Conservation (phyloP, 2,113 vertebrate species). For the Catharus fuscescens region DNA sequence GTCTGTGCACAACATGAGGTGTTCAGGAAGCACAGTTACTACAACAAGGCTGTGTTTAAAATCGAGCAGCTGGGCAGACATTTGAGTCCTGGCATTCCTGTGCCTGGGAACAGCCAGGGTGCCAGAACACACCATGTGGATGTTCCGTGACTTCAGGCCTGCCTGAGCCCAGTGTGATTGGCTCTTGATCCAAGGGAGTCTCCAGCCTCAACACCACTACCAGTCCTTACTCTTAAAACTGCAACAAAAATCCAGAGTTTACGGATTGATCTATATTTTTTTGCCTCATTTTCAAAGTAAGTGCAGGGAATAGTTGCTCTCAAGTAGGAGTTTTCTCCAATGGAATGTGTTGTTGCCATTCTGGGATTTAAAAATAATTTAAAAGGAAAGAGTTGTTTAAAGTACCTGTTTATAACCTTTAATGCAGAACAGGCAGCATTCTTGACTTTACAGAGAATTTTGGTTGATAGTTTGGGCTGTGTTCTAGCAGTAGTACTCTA, state of each 20-base stretch:
- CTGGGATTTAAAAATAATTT: neutral
- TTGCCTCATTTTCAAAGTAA: neutral
- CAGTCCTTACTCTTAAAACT: neutral
- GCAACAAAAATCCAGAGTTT: neutral
- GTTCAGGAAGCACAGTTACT: neutral
- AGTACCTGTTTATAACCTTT: neutral
- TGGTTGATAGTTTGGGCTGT: neutral
- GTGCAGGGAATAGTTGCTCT: neutral
- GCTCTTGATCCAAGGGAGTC: neutral
- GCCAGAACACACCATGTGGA: fast-evolving
- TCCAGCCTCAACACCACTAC: neutral
- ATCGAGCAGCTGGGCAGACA: neutral
- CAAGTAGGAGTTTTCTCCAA: neutral
- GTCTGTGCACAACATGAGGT: neutral
- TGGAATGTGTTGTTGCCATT: neutral
- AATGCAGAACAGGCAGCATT: neutral
- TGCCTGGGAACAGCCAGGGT: neutral
- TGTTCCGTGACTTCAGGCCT: fast-evolving
- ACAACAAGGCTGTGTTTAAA: neutral
- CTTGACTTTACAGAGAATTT: neutral
- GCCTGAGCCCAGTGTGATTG: fast-evolving
- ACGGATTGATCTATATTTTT: fast-evolving
- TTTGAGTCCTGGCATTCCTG: neutral
- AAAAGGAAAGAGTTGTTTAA: neutral
- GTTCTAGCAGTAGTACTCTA: neutral